Percentiles rank a stretch among this genome's conserved stretches.
These are phyloP conservation scores for Lasiommata megera DNA, from an alignment of 2,888 invertebrate species.

Conservation along the genomic window DNA sequence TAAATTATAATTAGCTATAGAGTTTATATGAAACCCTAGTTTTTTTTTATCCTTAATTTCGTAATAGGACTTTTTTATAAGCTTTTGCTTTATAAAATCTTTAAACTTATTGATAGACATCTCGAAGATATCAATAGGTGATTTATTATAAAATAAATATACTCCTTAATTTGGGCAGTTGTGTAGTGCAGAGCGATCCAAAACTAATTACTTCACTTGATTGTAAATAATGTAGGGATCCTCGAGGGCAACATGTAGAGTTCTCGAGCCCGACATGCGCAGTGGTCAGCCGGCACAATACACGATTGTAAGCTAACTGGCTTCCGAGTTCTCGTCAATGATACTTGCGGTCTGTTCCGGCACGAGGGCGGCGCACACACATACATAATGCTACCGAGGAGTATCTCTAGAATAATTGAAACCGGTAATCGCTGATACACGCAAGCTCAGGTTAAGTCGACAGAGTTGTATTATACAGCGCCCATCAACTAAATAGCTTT, in stretches of 20 bases:
- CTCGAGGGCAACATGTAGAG: not conserved
- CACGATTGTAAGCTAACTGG: not conserved
- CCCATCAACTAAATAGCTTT: not conserved
- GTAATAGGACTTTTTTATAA: too few relatives aligned
- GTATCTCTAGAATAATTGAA: not conserved
- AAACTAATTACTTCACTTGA: too few relatives aligned
- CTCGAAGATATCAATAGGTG: too few relatives aligned
- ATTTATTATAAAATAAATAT: too few relatives aligned
- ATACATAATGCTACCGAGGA: not conserved
- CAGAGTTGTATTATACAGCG: not conserved
- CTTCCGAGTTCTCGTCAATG: conserved; percentile 1
- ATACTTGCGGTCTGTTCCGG: not conserved
- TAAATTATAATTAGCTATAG: too few relatives aligned
- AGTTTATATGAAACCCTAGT: too few relatives aligned
- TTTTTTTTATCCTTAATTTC: too few relatives aligned
- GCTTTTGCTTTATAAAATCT: too few relatives aligned
- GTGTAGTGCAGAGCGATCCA: not conserved
- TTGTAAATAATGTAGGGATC: not conserved
- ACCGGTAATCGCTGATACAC: not conserved
- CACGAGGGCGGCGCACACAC: not conserved
- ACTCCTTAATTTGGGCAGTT: too few relatives aligned
- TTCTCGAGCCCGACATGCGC: not conserved
- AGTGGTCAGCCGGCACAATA: not conserved
- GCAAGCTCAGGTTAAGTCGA: too few relatives aligned
- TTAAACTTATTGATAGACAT: too few relatives aligned